Evolutionary conservation across 2,888 invertebrate species (phyloP), one percentile per base, ranked within the genome.

Genomic region (Venustoraphidia nigricollis): DNA sequence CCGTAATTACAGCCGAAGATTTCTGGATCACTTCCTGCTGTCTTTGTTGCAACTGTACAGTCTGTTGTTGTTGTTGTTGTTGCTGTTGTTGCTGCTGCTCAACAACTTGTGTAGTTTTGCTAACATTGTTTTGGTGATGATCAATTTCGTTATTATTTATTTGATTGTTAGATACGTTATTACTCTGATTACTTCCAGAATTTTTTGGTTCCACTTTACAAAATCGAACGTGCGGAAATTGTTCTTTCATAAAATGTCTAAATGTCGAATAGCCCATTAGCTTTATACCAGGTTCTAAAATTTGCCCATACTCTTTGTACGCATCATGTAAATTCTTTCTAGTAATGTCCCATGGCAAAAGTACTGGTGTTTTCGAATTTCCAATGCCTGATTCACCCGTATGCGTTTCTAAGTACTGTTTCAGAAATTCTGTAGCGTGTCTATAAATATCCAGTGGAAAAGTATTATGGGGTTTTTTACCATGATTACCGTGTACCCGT

Each of bases 261-360:
- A 86, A 86, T 9, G 84, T 84, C 2, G 84, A 83, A 58, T 84
- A 86, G 0, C 85, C 84, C 83, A 86, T 83, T 11, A 82, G 67
- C 64, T 84, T 85, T 10, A 81, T 76, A 47, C 77, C 77, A 0
- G 81, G 80, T 57, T 81, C 80, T 46, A 79, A 64, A 53, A 79
- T 76, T 60, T 79, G 79, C 52, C 83, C 82, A 59, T 81, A 83
- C 56, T 83, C 79, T 58, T 79, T 79, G 60, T 84, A 85, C 40
- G 79, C 77, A 58, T 83, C 81, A 56, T 84, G 84, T 37, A 85
- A 69, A 59, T 81, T 81, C 65, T 83, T 83, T 51, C 84, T 60
- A 0, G 75, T 76, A 17, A 76, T 69, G 54, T 77, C 76, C 55
- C 75, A 65, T 1, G 76, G 71, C 39, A 77, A 58, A 57, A 74